Evolutionary conservation across 37 sponge, comb jelly and placozoan genomes (phyloP).

Genomic region (Hormiphora californensis): DNA sequence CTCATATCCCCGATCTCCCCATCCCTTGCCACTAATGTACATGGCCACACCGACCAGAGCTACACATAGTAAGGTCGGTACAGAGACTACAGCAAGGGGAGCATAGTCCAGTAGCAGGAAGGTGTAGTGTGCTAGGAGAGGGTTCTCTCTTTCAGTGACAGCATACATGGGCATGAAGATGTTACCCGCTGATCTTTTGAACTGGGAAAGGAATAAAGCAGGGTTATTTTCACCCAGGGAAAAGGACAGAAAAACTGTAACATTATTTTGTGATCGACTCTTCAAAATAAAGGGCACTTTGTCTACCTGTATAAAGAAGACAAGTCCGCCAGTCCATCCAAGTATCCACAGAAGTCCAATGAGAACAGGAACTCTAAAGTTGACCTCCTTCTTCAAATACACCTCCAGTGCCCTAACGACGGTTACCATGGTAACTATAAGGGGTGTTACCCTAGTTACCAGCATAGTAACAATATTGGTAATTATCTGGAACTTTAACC

Average conservation of each 20-base stretch:
- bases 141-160: background rate
- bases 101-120: background rate
- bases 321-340: background rate
- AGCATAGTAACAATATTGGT: background rate
- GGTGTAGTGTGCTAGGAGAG: background rate
- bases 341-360: background rate
- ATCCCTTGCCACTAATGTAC: background rate
- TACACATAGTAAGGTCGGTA: background rate
- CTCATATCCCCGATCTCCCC: background rate
- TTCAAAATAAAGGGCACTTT: no score
- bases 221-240: no score
- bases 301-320: background rate
- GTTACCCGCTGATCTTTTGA: background rate
- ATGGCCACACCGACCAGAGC: background rate
- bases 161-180: slow-evolving; percentile 13
- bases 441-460: background rate
- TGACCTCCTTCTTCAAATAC: background rate
- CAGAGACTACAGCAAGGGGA: background rate
- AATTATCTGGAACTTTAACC: background rate
- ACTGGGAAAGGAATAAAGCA: no score
- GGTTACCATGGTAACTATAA: slow-evolving; percentile 10
- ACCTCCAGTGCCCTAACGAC: background rate
- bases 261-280: no score
- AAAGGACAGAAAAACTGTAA: no score
- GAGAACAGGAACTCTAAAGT: background rate